Evolutionary conservation across 2,888 invertebrate species (phyloP).

Genomic region (Trichopoda pennipes): DNA sequence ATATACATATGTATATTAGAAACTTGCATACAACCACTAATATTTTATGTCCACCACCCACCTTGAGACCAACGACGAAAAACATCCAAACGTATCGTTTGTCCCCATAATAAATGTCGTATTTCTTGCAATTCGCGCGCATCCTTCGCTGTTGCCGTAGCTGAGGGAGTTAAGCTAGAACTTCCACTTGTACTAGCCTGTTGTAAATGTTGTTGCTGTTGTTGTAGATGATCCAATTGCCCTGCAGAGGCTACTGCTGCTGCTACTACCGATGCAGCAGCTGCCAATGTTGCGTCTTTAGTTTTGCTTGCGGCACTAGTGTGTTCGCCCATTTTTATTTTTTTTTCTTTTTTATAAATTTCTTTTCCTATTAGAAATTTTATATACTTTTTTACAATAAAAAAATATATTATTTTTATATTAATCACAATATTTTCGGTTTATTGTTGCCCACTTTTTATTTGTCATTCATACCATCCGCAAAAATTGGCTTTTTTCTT

Average conservation of each 20-base stretch:
- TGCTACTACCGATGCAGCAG: constrained; percentile 72
- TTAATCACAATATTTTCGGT: constrained; percentile 48
- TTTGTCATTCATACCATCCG: constrained; percentile 46
- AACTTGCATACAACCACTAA: constrained; percentile 35
- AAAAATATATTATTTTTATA: constrained; percentile 61
- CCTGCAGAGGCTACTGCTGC: constrained; percentile 67
- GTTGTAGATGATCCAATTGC: constrained; percentile 69
- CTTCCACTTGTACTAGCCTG: constrained; percentile 62
- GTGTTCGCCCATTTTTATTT: constrained; percentile 78
- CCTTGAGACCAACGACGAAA: constrained; percentile 96
- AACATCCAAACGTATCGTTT: constrained; percentile 91
- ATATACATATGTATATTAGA: constrained; percentile 7
- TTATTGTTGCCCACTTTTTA: constrained; percentile 44
- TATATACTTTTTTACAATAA: constrained; percentile 36
- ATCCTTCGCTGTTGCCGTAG: constrained; percentile 77
- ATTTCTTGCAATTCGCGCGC: constrained; percentile 87
- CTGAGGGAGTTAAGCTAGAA: constrained; percentile 54
- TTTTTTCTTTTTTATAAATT: constrained; percentile 2
- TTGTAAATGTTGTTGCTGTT: constrained; percentile 68
- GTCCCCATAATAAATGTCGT: constrained; percentile 91
- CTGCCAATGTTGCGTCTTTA: constrained; percentile 70
- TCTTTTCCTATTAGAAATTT: constrained; percentile 12
- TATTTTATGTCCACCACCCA: constrained; percentile 74
- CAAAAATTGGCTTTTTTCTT: constrained; percentile 29
- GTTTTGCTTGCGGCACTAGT: constrained; percentile 66